phyloP scores from a whole-genome alignment of 2,888 invertebrate species.

The Petrolisthes cinctipes region DNA sequence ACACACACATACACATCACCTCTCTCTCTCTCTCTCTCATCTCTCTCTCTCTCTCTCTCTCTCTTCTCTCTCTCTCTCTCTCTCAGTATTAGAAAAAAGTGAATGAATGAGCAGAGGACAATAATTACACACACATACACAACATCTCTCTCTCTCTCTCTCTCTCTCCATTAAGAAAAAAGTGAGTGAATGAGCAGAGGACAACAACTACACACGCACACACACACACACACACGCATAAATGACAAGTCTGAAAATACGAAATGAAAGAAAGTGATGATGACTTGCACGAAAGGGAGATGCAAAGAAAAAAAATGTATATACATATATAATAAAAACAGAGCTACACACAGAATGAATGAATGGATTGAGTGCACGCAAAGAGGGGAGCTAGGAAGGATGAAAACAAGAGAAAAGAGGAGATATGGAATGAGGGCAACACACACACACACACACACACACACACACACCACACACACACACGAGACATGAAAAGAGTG shows the following conservation, averaged over 20 bases:
- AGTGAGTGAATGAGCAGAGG: too few species aligned
- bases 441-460: conserved; percentile 15
- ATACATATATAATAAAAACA: too few species aligned
- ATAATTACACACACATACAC: too few species aligned
- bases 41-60: too few species aligned
- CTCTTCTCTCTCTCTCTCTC: not conserved
- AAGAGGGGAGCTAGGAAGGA: not conserved
- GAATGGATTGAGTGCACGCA: too few species aligned
- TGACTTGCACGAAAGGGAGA: too few species aligned
- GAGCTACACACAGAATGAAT: too few species aligned
- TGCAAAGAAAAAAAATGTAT: too few species aligned
- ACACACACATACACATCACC: too few species aligned
- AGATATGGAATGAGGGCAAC: not conserved
- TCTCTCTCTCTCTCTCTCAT: too few species aligned
- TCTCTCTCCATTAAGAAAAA: too few species aligned
- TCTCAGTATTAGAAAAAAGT: not conserved
- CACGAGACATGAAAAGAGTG: not conserved
- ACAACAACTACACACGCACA: not conserved
- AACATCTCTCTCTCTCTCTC: too few species aligned
- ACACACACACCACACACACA: conserved; percentile 16
- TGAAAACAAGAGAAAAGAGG: not conserved
- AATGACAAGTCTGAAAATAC: not conserved
- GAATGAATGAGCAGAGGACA: not conserved
- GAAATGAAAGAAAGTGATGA: not conserved
- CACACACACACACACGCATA: not conserved